Evolutionary conservation across 2,888 invertebrate species (phyloP).

Genomic region (Dastarcus helophoroides): DNA sequence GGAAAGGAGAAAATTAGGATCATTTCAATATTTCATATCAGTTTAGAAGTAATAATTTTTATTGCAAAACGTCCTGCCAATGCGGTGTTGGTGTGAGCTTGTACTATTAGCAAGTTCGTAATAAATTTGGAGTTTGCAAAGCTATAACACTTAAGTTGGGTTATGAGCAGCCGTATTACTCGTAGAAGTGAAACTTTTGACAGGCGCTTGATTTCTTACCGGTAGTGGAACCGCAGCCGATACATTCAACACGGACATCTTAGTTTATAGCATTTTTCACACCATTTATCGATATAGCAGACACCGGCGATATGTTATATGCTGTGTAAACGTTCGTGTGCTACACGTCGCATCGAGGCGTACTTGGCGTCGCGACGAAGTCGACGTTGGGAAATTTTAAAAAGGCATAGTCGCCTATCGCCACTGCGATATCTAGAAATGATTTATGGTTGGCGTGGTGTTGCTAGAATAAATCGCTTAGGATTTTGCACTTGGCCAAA

Average conservation of each 20-base stretch:
- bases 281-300: conserved; percentile 19
- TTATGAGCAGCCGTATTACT: no score
- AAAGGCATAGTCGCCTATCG: conserved; percentile 23
- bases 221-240: conserved; percentile 18
- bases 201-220: conserved; percentile 27
- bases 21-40: no score
- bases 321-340: conserved; percentile 8
- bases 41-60: no score
- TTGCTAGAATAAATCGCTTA: conserved; percentile 24
- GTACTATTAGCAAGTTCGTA: no score
- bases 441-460: conserved; percentile 31
- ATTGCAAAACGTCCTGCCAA: no score
- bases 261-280: conserved; percentile 24
- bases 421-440: conserved; percentile 31
- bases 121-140: no score
- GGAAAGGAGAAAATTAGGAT: no score
- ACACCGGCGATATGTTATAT: conserved; percentile 17
- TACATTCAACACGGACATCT: conserved; percentile 18
- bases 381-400: conserved; percentile 20
- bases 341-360: conserved; percentile 12
- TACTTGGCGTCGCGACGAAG: conserved; percentile 6
- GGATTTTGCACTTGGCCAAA: conserved; percentile 21
- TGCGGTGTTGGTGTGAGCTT: no score
- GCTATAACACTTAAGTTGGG: no score
- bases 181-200: no score